Base-by-base conservation (phyloP, 2,888 invertebrate genomes). In the Dolichomitus sp. region DNA sequence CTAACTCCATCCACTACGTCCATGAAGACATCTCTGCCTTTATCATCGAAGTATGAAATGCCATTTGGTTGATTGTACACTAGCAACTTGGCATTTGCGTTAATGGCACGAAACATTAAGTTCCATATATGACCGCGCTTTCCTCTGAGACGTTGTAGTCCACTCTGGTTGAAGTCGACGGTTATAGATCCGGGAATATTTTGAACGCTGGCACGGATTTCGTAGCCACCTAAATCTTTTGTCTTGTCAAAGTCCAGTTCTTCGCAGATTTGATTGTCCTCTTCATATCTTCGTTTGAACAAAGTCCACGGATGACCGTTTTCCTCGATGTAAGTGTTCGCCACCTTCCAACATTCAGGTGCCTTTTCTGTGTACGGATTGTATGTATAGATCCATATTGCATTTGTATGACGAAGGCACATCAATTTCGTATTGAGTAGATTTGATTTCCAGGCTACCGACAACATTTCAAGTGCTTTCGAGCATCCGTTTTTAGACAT, bases 311-410 rank as follows among this genome's bases (percentile, higher is more conserved):
- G 63, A 63, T 70, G 77, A 5, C 68, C 9, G 0, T 61, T 9
- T 11, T 17, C 12, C 5, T 40, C 73, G 1, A 48, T 19, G n/a
- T 73, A 52, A 12, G 14, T 57, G 1, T 77, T 12, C 11, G 37
- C 45, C 19, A 75, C 52, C 73, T 65, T 30, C 88, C 88, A 88
- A n/a, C 61, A 9, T 2, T 45, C 30, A 4, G 85, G 77, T 5
- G 85, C 79, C 1, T 23, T 14, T 2, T 59, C 52, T 0, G 75
- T 81, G 69, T 75, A 88, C 2, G 86, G 88, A 68, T 87, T 85
- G 72, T 75, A 88, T 1, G 80, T 82, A 72, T 87, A 88, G 17
- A 84, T 69, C 23, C 69, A 61, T 14, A 50, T 19, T 4, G 27
- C 70, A 7, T 77, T 50, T 2, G 9, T 50, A 3, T 61, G 27